Evolutionary conservation across 2,888 invertebrate species (phyloP), one percentile per base, ranked within the genome.

Genomic region (Hofmannophila pseudospretella): DNA sequence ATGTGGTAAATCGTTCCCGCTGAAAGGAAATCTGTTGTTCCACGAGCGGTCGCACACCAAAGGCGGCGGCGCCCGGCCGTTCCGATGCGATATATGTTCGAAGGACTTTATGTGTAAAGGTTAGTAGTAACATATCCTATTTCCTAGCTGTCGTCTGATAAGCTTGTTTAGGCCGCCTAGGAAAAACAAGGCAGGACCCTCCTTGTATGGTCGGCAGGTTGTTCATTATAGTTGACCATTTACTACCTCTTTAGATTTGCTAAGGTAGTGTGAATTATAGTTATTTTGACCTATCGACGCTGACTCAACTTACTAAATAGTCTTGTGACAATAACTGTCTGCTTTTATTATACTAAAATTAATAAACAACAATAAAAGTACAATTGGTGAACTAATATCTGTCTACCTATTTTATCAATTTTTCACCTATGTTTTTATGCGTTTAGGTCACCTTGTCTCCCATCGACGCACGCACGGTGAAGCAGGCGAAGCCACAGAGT

Each of bases 51-150:
- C 95, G 47, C 95, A 96, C 77, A 93, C 93, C 59, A 95, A 95
- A 67, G 16, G 16, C 16, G 16, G 89, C 45, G 90, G 89, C 41
- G 90, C 90, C 49, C 82, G 91, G 38, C 91, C 90, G 1, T 94
- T 93, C 77, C 88, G 92, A 36, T 95, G 95, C 65, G 95, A 95
- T 55, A 84, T 95, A 36, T 95, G 95, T 62, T 93, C 93, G 29
- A 95, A 95, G 73, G 94, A 94, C 69, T 95, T 95, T 68, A 93
- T 95, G 88, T 95, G 94, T 77, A 95, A 95, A 88, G 94, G 95
- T 84, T 61, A 11, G 8, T 26, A 32, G n/a, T n/a, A n/a, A n/a
- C n/a, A 13, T 13, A 22, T 1, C 7, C 8, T 7, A 4, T 20
- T 7, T 20, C 7, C 7, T 7, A 20, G 20, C 4, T 20, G 3